Base-by-base conservation (phyloP, 2,888 invertebrate species). In the Serripes groenlandicus region DNA sequence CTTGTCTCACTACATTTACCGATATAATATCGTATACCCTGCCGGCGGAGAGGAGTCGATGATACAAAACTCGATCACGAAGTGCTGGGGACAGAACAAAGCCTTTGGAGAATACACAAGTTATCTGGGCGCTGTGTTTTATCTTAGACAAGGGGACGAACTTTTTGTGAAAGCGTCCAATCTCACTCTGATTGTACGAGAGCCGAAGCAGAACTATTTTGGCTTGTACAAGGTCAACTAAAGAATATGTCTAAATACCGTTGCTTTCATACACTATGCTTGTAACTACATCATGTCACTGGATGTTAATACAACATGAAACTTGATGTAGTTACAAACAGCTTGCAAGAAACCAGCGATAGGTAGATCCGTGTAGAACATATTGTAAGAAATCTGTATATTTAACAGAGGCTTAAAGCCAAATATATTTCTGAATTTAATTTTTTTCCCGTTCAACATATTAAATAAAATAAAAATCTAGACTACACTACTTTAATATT, bases 151-250 rank as follows among this genome's bases (percentile, higher is more conserved):
- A 34, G 89, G 90, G 0, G 93, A 93, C 68, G 93, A 93, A 82
- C 82, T 93, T 0, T 92, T 91, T 78, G 92, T 93, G 26, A 92
- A 93, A 76, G 92, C 92, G 32, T 93, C 93, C 30, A 92, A 93
- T 78, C 81, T 92, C 32, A 88, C 90, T 23, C 82, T 92, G 69
- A 83, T 93, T 54, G 89, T 90, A 1, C 72, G 85, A 11, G 91
- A 92, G 42, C 92, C 92, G 11, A 92, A 92, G 85, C 83, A 89
- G 37, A 92, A 91, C 70, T 92, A 91, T 81, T 93, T 93, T 80
- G 93, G 93, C 26, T 77, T 93, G 68, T 93, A 91, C 71, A 91
- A 90, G 77, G 83, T 89, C 11, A 87, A 86, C 72, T 84, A 70
- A 84, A 56, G 56, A 26, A 11, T 23, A 26, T 26, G 23, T 42